These are phyloP conservation scores for Mesaphorura yosii DNA, from an alignment of 1,140 invertebrate species.

Conservation along the genomic window DNA sequence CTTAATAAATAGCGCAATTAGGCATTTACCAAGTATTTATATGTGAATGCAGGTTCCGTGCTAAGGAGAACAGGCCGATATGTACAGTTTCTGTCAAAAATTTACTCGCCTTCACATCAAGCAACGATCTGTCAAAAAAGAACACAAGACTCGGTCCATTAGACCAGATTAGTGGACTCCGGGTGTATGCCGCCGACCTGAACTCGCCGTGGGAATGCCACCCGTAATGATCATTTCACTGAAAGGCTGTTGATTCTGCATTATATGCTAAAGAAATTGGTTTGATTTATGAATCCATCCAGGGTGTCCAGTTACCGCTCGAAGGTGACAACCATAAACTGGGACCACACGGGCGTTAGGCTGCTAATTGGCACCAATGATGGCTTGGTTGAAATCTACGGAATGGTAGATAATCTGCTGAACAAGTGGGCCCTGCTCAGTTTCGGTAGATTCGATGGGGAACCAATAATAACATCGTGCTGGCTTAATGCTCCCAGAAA, in stretches of 20 bases:
- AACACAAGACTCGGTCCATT: background rate
- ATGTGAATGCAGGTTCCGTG: too few species aligned
- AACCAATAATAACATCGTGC: constrained; percentile 53
- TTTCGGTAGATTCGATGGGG: constrained; percentile 48
- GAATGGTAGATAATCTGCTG: constrained; percentile 60
- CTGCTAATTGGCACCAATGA: constrained; percentile 60
- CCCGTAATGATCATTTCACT: constrained; percentile 44
- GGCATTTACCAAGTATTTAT: too few species aligned
- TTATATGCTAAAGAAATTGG: background rate
- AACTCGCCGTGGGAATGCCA: constrained; percentile 72
- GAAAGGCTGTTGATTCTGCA: background rate
- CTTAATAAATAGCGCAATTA: too few species aligned
- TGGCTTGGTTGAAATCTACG: constrained; percentile 64
- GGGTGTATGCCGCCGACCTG: constrained; percentile 75
- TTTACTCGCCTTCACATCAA: constrained; percentile 23
- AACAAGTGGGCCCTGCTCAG: constrained; percentile 57
- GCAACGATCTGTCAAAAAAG: constrained; percentile 11
- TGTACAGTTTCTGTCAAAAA: constrained; percentile 15
- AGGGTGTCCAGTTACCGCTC: constrained; percentile 39
- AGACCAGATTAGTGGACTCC: constrained; percentile 38
- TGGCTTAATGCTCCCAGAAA: constrained; percentile 27
- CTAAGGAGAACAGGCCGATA: background rate
- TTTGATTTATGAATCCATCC: background rate
- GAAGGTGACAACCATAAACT: constrained; percentile 64
- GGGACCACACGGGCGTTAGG: constrained; percentile 68